Evolutionary conservation across 2,797 vertebrate genomes (phyloP), one percentile per base, ranked within the genome.

Genomic region (Aeoliscus strigatus): DNA sequence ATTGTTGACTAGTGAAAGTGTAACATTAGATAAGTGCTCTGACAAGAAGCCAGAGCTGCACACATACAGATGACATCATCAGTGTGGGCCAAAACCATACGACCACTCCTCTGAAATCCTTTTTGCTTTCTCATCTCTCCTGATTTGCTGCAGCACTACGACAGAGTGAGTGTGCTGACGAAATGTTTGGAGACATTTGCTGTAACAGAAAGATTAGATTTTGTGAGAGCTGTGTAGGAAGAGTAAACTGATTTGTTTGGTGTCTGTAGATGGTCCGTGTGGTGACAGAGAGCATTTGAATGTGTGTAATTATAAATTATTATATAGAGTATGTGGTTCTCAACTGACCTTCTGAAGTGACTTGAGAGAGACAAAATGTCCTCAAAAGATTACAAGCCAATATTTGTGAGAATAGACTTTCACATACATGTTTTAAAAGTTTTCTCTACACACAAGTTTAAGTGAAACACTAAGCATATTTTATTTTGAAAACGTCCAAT

Each of bases 1-100:
- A 62, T 13, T 69, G 61, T 65, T 70, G 53, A 70, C 47, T 24
- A 32, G 51, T 53, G 49, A 38, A 75, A 79, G 75, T 34, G 32
- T 36, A 55, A 45, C 25, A 27, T 44, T 40, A 75, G 64, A 66
- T 60, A 63, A 68, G 40, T 53, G 28, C n/a, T 34, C 48, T 32
- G 32, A 61, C 42, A 70, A 58, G 32, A 24, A 56, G 47, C 41
- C 49, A n/a, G 38, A 46, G 35, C 10, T 49, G 14, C 48, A 57
- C 37, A 35, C 27, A 25, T 10, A 39, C 17, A 31, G 31, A 39
- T 38, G 41, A 52, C 35, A 33, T 25, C 27, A 41, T 18, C 33
- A 39, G 14, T 30, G 21, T 36, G 35, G 11, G 21, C 14, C 32
- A 31, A 50, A 50, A 44, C 23, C 25, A 33, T 12, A 36, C 30